Percentiles rank a stretch among this genome's conserved stretches.
These are phyloP conservation scores for Metalampra italica DNA, from an alignment of 2,888 invertebrate species.

Conservation along the genomic window DNA sequence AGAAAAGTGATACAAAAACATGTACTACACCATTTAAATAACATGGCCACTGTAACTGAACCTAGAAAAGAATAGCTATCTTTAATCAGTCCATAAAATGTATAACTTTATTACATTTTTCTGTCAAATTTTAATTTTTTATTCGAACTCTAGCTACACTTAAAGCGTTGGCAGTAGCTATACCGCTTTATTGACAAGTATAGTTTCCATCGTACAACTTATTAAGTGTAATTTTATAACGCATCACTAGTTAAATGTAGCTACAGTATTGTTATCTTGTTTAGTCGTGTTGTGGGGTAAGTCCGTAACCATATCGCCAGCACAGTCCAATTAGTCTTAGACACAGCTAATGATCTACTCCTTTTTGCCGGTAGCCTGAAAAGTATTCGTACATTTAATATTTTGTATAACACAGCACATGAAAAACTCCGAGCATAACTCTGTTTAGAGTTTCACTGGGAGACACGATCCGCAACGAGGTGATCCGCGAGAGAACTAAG, in stretches of 20 bases:
- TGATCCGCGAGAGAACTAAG: no score
- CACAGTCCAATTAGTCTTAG: constrained; percentile 44
- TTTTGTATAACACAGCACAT: not conserved
- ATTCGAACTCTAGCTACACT: constrained; percentile 4
- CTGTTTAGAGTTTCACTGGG: not conserved
- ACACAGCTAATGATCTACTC: constrained; percentile 51
- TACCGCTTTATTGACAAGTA: no score
- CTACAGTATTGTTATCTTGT: constrained; percentile 17
- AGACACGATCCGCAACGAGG: no score
- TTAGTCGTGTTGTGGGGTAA: constrained; percentile 30
- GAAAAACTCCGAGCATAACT: no score
- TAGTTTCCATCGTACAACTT: no score
- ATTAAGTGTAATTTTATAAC: no score
- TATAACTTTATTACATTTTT: constrained; percentile 5
- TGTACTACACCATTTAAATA: no score
- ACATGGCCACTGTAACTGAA: not conserved
- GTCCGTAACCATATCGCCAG: constrained; percentile 25
- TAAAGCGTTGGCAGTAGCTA: not conserved
- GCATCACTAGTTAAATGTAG: not conserved
- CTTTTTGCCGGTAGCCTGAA: constrained; percentile 68
- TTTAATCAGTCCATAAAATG: no score
- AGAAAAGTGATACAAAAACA: constrained; percentile 16
- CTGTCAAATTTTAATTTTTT: constrained; percentile 18
- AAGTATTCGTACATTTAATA: constrained; percentile 54
- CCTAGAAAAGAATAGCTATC: no score